Evolutionary conservation across 1,140 invertebrate genomes (phyloP).

Genomic region (Eupeodes corollae): DNA sequence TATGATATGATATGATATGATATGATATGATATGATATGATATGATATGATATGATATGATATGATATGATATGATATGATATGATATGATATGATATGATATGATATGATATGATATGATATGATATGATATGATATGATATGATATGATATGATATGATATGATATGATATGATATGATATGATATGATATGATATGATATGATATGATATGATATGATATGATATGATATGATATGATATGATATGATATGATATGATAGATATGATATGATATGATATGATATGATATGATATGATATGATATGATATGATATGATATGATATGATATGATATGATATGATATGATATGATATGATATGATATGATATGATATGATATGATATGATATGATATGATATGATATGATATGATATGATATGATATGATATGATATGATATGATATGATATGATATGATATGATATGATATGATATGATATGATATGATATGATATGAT

Average conservation of each 20-base stretch:
- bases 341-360: constrained; percentile 9
- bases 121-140: no score
- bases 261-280: constrained; percentile 12
- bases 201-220: no score
- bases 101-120: no score
- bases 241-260: constrained; percentile 11
- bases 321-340: constrained; percentile 7
- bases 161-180: no score
- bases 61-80: no score
- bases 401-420: constrained; percentile 10
- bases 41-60: no score
- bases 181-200: no score
- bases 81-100: no score
- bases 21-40: no score
- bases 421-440: constrained; percentile 6
- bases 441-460: background rate
- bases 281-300: constrained; percentile 10
- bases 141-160: no score
- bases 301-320: constrained; percentile 12
- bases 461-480: background rate
- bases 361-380: constrained; percentile 4
- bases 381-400: constrained; percentile 7
- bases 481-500: background rate
- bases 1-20: no score
- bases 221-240: no score